Base-by-base conservation (phyloP, 2,113 vertebrate species). In the Charadrius vociferus region DNA sequence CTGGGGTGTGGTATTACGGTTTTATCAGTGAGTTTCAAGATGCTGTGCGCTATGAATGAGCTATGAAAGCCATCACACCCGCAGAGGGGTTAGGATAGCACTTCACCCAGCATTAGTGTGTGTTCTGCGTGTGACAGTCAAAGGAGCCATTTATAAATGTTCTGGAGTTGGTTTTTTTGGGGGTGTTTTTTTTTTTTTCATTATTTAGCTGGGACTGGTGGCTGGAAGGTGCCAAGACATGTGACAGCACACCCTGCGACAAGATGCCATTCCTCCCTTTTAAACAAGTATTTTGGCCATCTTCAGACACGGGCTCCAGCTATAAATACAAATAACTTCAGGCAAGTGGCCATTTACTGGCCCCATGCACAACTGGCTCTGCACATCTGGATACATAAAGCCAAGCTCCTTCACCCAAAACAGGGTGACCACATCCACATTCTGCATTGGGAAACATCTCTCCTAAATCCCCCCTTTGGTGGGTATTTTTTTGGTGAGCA, bases 21-120 rank as follows among this genome's bases (percentile, higher is more conserved):
- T 96, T 95, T 84, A 96, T 94, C 81, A 89, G 77, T 6, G 73
- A 66, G 41, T 77, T 94, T 93, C 58, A 47, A 86, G 77, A 84
- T 62, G 72, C 43, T 30, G 20, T 18, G 23, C 20, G 90, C 68
- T 81, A 61, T 36, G 87, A 84, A 56, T 47, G 92, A 91, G 68
- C 55, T 49, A 61, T 0, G 6, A 73, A 92, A 92, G 45, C 65
- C 86, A 37, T 66, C 72, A 17, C 63, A 55, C 36, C 45, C 55
- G 0, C 58, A n/a, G 50, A 68, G 32, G 45, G 62, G 43, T 63
- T 63, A 56, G 89, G 65, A 8, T 12, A 74, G 53, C 50, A 53
- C 67, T 94, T 91, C 18, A 59, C 41, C 34, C 70, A 61, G 29
- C 12, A 3, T 30, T 36, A n/a, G 29, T 20, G 15, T 32, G 41